Base-by-base conservation (phyloP, 2,797 vertebrate species). In the Notolepis coatsorum region DNA sequence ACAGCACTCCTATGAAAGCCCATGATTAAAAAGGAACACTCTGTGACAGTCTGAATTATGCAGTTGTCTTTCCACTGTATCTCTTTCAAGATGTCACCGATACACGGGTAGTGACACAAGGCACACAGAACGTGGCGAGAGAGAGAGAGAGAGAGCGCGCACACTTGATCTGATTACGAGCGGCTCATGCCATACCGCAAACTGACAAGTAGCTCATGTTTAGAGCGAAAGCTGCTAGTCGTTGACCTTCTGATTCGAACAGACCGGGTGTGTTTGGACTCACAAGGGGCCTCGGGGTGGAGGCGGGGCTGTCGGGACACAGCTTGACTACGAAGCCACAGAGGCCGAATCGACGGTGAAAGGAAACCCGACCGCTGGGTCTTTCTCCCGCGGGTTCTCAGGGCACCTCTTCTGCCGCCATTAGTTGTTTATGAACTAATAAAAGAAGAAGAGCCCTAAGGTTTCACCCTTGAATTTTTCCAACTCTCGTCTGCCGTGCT, bases 1-100 rank as follows among this genome's bases (percentile, higher is more conserved):
- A 71, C 68, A 67, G 47, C 51, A 39, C 28, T 71, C 50, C 48
- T 73, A 66, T 76, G 59, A 88, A 88, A 89, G 78, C 46, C 60
- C 61, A 17, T 70, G 73, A 89, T 87, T 84, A 81, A 70, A 79
- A 79, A 54, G 15, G 47, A 58, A 24, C 24, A 67, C 51, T 46
- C 51, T 65, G 55, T 54, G 65, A 71, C 54, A 45, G 53, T 79
- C 35, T 43, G 45, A 79, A 71, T 81, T 35, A 75, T 76, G 60
- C 21, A 77, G 80, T 62, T 51, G 47, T 59, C 9, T 50, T 45
- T 17, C 28, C 20, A 31, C 33, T n/a, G n/a, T n/a, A n/a, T n/a
- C n/a, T n/a, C n/a, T 53, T 55, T 30, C 51, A 13, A 24, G 53
- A 59, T 60, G 17, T 54, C 15, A 18, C 41, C 39, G 38, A 68